Evolutionary conservation across 2,888 invertebrate genomes (phyloP).

Genomic region (Spodoptera exigua): DNA sequence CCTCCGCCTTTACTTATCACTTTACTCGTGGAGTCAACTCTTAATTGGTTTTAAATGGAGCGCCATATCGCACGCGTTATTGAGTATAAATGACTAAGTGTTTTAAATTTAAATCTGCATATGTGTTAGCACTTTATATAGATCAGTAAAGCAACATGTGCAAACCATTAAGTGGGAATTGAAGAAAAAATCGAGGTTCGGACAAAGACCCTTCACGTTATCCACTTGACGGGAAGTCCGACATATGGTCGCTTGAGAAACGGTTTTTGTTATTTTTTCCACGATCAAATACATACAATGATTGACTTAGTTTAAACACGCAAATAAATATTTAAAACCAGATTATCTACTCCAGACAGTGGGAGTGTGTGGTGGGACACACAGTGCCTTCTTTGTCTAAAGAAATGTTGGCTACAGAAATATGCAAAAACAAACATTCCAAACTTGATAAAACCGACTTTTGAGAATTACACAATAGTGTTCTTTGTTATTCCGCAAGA

Average conservation of each 20-base stretch:
- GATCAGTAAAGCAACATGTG: constrained; percentile 60
- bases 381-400: not conserved
- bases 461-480: constrained; percentile 62
- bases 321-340: constrained; percentile 1
- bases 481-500: constrained; percentile 63
- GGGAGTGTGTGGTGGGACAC: no score
- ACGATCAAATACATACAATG: constrained; percentile 52
- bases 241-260: constrained; percentile 76
- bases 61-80: constrained; percentile 5
- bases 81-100: constrained; percentile 10
- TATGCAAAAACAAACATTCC: constrained; percentile 29
- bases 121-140: constrained; percentile 61
- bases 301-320: not conserved
- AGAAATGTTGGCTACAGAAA: constrained; percentile 11
- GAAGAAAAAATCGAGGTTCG: constrained; percentile 58
- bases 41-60: constrained; percentile 16
- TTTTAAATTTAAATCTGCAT: constrained; percentile 33
- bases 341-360: not conserved
- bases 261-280: constrained; percentile 70
- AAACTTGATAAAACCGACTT: constrained; percentile 38
- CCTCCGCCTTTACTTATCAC: constrained; percentile 52
- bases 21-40: constrained; percentile 16
- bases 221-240: constrained; percentile 72
- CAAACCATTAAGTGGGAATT: constrained; percentile 47
- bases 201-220: constrained; percentile 58